Evolutionary conservation across 2,113 vertebrate species (phyloP).

Genomic region (Indicator maculatus): DNA sequence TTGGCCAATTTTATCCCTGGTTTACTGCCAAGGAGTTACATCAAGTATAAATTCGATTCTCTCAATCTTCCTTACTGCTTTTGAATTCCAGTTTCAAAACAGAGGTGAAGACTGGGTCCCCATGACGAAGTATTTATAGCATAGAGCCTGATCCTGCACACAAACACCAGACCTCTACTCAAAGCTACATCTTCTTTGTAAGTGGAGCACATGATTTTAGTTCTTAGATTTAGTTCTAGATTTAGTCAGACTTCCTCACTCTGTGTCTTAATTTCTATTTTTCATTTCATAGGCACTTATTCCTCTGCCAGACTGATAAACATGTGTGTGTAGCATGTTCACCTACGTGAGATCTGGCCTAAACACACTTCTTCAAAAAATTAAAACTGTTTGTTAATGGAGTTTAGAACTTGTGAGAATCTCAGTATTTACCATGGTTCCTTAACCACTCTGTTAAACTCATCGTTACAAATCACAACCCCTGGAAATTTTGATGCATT

Average conservation of each 20-base stretch:
- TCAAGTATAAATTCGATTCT: background rate
- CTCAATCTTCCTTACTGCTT: background rate
- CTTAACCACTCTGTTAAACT: background rate
- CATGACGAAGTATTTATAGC: background rate
- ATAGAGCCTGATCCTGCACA: background rate
- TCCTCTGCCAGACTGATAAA: background rate
- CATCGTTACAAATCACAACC: background rate
- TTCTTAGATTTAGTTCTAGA: too few relatives aligned
- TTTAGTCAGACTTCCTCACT: background rate
- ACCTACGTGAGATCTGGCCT: background rate
- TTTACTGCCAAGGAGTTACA: conserved; percentile 27
- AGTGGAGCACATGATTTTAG: background rate
- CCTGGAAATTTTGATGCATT: background rate
- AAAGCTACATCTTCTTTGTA: background rate
- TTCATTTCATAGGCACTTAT: background rate
- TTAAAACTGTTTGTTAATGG: background rate
- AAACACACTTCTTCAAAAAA: background rate
- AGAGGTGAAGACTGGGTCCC: background rate
- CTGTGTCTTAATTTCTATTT: background rate
- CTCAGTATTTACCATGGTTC: background rate
- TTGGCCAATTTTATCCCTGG: conserved; percentile 29
- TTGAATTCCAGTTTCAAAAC: conserved; percentile 1
- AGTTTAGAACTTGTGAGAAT: background rate
- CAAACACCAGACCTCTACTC: background rate
- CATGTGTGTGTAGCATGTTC: background rate